Evolutionary conservation across 2,888 invertebrate species (phyloP), one percentile per base, ranked within the genome.

Genomic region (Tenthredo notha): DNA sequence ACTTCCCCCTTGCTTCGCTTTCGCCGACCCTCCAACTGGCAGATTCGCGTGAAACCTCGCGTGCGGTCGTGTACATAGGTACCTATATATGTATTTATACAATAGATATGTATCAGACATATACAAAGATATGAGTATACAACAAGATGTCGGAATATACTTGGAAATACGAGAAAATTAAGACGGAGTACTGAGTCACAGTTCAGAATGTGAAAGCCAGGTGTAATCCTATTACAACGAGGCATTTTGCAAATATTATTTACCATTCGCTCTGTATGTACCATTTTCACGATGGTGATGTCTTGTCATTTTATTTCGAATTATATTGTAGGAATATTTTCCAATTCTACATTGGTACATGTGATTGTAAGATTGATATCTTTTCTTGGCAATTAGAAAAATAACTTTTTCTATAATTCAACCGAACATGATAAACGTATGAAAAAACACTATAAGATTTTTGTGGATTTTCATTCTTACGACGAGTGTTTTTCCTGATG

Each of bases 1-100:
- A 54, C 85, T 12, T 21, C 78, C 84, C 84, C 67, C n/a, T 75
- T 58, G 21, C 75, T 10, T 58, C 77, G 77, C 50, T 80, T 40
- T 33, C 43, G 21, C 83, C 70, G 54, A 70, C 50, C 65, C 70
- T 67, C 21, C 72, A 29, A 29, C 72, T 33, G 33, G 54, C 58
- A 61, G 80, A 61, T 61, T 61, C 50, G 21, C n/a, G 61, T 21
- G 61, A 61, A 58, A 61, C 61, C 80, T 40, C 58, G 80, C 80
- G 37, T 61, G 80, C 40, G 80, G 40, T 80, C 50, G 29, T 77
- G 77, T 58, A 37, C 61, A 80, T 61, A 18, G n/a, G 47, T 75
- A 25, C 47, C 12, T 75, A 58, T 37, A 61, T 7, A 37, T 78
- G 40, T 78, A 78, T 78, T 47, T 78, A 54, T 50, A 54, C 47